A percentile compares a stretch with the other conserved stretches of the same genome.
phyloP scores from a whole-genome alignment of 2,797 vertebrate species.

The Enteromius anoplus region DNA sequence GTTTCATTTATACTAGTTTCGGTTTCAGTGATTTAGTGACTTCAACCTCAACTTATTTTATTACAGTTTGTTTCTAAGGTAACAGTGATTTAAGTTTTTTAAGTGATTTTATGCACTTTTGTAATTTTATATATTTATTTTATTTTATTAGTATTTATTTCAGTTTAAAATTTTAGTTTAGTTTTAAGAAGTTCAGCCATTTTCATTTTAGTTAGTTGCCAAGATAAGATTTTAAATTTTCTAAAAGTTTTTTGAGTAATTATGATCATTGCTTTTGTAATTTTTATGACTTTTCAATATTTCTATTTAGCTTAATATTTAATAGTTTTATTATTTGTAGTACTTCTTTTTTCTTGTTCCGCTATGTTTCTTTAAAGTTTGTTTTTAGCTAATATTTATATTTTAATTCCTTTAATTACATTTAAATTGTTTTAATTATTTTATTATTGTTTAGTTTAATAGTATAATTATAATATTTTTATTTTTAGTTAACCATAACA shows the following conservation, averaged over 20 bases:
- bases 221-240: not conserved
- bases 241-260: not conserved
- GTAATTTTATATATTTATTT: not conserved
- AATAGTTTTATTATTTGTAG: no score
- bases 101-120: not conserved
- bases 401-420: not conserved
- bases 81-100: not conserved
- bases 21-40: not conserved
- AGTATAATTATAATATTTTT: no score
- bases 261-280: not conserved
- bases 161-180: not conserved
- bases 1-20: not conserved
- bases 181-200: not conserved
- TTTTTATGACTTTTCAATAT: not conserved
- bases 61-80: not conserved
- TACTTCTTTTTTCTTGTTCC: no score
- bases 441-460: not conserved
- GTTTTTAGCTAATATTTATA: no score
- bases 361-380: no score
- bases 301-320: not conserved
- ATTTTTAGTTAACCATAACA: not conserved
- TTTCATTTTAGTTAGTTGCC: not conserved
- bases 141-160: not conserved
- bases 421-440: not conserved
- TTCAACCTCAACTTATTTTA: not conserved